Percentiles rank a stretch among this genome's conserved stretches.
Evolutionary conservation across 2,888 invertebrate species (phyloP).

Genomic region (Drosophila neotestacea): DNA sequence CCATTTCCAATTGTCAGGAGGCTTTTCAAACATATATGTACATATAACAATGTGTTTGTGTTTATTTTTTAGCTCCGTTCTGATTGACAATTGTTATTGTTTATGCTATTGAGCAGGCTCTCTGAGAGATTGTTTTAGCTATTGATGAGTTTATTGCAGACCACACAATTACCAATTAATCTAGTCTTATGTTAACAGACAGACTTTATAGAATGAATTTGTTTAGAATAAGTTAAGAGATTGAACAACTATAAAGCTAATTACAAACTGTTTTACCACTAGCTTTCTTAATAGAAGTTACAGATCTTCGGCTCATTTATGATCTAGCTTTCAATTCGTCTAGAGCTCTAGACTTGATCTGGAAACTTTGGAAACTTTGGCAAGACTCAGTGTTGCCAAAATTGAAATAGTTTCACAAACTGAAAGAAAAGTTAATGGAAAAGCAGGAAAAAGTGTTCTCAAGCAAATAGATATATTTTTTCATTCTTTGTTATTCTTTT

Average conservation of each 20-base stretch:
- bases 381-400: conserved; percentile 47
- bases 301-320: neutral
- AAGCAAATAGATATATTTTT: conserved; percentile 16
- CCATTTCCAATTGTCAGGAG: conserved; percentile 54
- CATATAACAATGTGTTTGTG: conserved; percentile 7
- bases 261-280: neutral
- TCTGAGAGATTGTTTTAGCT: conserved; percentile 27
- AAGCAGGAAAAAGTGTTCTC: conserved; percentile 3
- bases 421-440: conserved; percentile 44
- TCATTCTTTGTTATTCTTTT: conserved; percentile 19
- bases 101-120: conserved; percentile 8
- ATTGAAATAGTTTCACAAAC: conserved; percentile 71
- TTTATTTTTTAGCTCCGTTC: conserved; percentile 29
- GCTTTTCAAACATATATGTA: conserved; percentile 17
- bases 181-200: neutral
- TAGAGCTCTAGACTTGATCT: neutral
- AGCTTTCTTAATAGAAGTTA: no score
- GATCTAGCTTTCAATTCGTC: neutral
- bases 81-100: conserved; percentile 48
- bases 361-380: conserved; percentile 9
- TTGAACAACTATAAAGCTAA: neutral
- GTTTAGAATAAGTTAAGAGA: neutral
- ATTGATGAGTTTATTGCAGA: conserved; percentile 17
- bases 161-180: neutral
- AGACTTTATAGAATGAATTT: neutral